Evolutionary conservation across 2,797 vertebrate species (phyloP).

Genomic region (Nannoperca australis): DNA sequence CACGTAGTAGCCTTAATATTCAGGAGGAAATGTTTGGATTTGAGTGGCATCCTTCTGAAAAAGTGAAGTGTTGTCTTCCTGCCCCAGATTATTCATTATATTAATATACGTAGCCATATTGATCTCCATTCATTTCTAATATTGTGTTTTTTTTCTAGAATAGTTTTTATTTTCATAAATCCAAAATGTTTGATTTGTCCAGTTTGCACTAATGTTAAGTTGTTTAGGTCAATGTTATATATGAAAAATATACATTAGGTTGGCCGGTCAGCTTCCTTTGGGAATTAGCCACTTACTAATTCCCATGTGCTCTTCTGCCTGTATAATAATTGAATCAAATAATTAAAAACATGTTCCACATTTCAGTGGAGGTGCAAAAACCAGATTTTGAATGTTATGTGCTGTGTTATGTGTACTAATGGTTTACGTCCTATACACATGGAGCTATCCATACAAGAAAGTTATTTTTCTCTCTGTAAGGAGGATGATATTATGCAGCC

Average conservation of each 20-base stretch:
- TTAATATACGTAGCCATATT: background rate
- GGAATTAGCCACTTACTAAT: background rate
- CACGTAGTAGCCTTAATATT: conserved; percentile 84
- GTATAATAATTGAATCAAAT: background rate
- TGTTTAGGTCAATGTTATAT: background rate
- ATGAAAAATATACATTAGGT: background rate
- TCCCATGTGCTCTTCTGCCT: background rate
- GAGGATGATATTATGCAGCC: conserved; percentile 62
- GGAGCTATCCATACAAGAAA: background rate
- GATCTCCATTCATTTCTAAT: background rate
- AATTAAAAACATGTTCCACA: background rate
- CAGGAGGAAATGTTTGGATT: conserved; percentile 45
- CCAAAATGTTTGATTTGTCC: background rate
- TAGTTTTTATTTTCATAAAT: background rate
- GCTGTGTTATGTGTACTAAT: too few species aligned
- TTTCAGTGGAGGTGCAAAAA: background rate
- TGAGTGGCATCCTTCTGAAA: conserved; percentile 37
- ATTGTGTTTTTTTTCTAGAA: background rate
- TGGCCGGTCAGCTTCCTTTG: background rate
- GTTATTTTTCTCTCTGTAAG: conserved; percentile 33
- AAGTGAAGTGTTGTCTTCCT: conserved; percentile 11
- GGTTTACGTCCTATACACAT: background rate
- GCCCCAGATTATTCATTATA: conserved; percentile 17
- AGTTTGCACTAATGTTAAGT: background rate
- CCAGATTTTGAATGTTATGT: background rate